Evolutionary conservation across 1,140 invertebrate species (phyloP).

Genomic region (Hormaphis cornu): DNA sequence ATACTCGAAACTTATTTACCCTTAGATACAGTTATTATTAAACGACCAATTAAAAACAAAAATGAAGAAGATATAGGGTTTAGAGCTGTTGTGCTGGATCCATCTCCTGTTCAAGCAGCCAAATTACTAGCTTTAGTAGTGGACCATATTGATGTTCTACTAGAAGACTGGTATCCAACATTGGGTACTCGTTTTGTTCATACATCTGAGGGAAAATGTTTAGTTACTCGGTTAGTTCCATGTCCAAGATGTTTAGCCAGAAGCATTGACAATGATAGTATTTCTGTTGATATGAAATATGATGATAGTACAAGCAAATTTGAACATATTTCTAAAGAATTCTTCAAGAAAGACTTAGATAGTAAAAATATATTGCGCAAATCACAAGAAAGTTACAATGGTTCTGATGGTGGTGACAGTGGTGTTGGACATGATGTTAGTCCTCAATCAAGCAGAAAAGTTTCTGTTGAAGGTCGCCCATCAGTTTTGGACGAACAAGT

Average conservation of each 20-base stretch:
- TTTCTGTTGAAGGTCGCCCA: conserved; percentile 69
- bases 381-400: conserved; percentile 60
- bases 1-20: conserved; percentile 85
- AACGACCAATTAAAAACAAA: conserved; percentile 50
- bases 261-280: conserved; percentile 34
- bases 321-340: conserved; percentile 23
- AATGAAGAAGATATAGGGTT: conserved; percentile 50
- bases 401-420: conserved; percentile 60
- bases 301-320: conserved; percentile 3
- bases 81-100: conserved; percentile 62
- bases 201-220: conserved; percentile 87
- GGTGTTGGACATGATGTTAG: conserved; percentile 62
- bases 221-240: conserved; percentile 89
- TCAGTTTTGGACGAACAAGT: conserved; percentile 41
- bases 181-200: conserved; percentile 93
- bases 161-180: conserved; percentile 98
- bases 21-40: conserved; percentile 60
- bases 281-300: conserved; percentile 28
- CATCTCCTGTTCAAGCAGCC: conserved; percentile 64
- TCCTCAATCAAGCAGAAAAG: conserved; percentile 58
- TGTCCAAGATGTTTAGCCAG: conserved; percentile 70
- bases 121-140: conserved; percentile 84
- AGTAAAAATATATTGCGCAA: conserved; percentile 43
- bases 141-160: conserved; percentile 89
- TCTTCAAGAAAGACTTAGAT: conserved; percentile 10